Evolutionary conservation across 2,797 vertebrate species (phyloP), one percentile per base, ranked within the genome.

Genomic region (Intellagama lesueurii): DNA sequence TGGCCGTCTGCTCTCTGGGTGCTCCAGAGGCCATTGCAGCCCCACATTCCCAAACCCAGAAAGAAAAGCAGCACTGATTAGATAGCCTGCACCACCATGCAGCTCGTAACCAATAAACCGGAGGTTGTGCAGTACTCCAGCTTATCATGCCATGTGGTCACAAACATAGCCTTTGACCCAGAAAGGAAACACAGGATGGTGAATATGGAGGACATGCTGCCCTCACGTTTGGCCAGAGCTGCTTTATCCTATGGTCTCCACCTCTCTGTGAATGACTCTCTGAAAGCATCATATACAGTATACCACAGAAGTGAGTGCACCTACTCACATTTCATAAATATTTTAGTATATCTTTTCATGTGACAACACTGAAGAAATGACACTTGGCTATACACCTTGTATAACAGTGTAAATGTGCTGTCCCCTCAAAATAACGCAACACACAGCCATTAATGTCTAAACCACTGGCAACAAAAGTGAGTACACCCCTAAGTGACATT

Each of bases 231-330:
- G 49, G 3, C 14, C 11, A 35, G 35, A 2, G 22, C 19, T 75
- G n/a, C 7, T 5, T 22, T 0, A 73, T 1, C 7, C 0, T 7
- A n/a, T 11, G 44, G 83, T 0, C 0, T 49, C 12, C 76, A 40
- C 11, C 83, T 84, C 66, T 14, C 16, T 89, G 32, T 66, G 9
- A 90, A 77, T 22, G 30, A 3, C 35, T 87, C 83, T 19, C 17
- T 60, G 8, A 32, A 93, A 64, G 5, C 35, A 86, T 0, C 0
- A 82, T 82, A 66, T n/a, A 40, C 40, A 40, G 3, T 40, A 40
- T 40, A 2, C 40, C 40, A 40, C 40, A 40, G 40, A 40, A 1
- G 40, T 40, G 40, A 40, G 40, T 40, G 3, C 40, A 40, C 40
- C 40, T 3, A 2, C 40, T 40, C 40, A 40, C 40, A 40, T 40